Conservation (phyloP, 2,797 vertebrate species). For the Fratercula arctica region DNA sequence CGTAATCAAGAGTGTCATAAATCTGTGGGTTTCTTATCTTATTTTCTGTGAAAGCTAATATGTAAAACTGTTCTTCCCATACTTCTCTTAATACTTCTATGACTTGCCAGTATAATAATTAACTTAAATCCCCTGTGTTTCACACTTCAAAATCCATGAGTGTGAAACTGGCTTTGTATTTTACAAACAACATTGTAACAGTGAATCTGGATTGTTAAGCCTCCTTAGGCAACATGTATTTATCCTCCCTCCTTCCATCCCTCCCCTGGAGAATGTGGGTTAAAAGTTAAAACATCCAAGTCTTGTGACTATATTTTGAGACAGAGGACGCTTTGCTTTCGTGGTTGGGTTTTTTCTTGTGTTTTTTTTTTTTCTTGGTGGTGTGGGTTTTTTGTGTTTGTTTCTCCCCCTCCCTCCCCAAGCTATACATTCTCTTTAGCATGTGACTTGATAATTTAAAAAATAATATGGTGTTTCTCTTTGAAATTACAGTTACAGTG, state of each 20-base stretch:
- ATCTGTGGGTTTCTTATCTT: not conserved
- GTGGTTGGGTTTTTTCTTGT: not conserved
- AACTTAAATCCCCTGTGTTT: not conserved
- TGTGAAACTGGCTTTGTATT: not conserved
- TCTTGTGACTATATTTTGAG: not conserved
- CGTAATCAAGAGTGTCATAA: not conserved
- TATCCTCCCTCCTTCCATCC: not conserved
- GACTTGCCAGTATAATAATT: not conserved
- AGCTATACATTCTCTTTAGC: not conserved
- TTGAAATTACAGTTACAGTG: not conserved
- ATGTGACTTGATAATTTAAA: not conserved
- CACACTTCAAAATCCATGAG: not conserved
- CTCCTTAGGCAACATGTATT: not conserved
- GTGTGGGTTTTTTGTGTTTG: not conserved
- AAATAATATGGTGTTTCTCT: not conserved
- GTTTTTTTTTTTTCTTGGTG: not conserved
- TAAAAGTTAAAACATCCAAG: constrained; percentile 1
- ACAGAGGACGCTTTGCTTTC: not conserved
- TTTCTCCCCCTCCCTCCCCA: not conserved
- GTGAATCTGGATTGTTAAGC: not conserved
- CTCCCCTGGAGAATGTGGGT: not conserved
- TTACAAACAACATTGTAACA: not conserved
- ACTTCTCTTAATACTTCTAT: not conserved
- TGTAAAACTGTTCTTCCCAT: not conserved
- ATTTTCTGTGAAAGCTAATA: constrained; percentile 6